Evolutionary conservation across 2,113 vertebrate species (phyloP).

Genomic region (Heliornis fulica): DNA sequence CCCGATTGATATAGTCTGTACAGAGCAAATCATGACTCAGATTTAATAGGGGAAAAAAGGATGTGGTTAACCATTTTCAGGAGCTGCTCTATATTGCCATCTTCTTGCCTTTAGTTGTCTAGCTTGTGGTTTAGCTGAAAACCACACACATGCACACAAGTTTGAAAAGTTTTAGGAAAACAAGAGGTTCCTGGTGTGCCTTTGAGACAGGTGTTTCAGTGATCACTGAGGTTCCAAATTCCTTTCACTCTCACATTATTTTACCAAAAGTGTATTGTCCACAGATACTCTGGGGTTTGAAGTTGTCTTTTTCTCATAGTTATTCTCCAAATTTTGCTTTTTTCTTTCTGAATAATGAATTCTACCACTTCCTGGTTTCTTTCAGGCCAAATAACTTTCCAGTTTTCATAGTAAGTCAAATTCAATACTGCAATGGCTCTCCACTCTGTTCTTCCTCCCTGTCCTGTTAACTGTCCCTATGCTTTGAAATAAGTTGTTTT

Average conservation of each 20-base stretch:
- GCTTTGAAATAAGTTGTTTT: not conserved
- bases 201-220: not conserved
- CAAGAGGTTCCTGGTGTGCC: not conserved
- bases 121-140: not conserved
- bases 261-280: not conserved
- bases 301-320: not conserved
- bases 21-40: not conserved
- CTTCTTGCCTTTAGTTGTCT: not conserved
- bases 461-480: not conserved
- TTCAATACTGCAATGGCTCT: not conserved
- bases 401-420: not conserved
- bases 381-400: not conserved
- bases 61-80: not conserved
- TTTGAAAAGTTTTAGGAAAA: not conserved
- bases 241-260: not conserved
- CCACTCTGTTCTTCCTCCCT: not conserved
- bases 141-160: not conserved
- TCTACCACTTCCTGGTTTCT: not conserved
- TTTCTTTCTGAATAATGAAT: not conserved
- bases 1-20: not conserved
- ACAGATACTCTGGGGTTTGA: not conserved
- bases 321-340: not conserved
- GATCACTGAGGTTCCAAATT: not conserved
- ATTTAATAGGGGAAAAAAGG: not conserved
- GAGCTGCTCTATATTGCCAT: not conserved